Evolutionary conservation across 2,888 invertebrate genomes (phyloP).

Genomic region (Pycnomerus fuliginosus): DNA sequence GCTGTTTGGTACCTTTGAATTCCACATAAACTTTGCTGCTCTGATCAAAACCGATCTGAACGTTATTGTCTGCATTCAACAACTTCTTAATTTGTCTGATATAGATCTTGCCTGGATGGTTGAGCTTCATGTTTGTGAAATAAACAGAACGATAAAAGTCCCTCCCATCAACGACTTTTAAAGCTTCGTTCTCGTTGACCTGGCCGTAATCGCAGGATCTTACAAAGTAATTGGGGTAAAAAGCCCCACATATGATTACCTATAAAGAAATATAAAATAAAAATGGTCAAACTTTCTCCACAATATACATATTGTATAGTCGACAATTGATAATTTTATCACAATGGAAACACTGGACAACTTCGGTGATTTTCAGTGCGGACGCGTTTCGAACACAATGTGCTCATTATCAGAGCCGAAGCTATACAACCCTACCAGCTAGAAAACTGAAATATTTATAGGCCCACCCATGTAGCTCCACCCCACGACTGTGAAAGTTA

Average conservation of each 20-base stretch:
- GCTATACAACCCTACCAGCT: too few species aligned
- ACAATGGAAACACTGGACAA: too few species aligned
- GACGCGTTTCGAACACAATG: too few species aligned
- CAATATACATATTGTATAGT: too few species aligned
- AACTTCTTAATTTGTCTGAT: conserved; percentile 62
- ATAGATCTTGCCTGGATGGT: conserved; percentile 72
- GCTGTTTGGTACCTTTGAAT: conserved; percentile 56
- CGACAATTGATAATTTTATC: too few species aligned
- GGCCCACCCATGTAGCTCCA: too few species aligned
- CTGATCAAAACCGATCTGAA: conserved; percentile 55
- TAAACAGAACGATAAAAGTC: conserved; percentile 78
- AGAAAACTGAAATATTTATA: too few species aligned
- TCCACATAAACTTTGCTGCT: conserved; percentile 68
- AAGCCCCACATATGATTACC: conserved; percentile 82
- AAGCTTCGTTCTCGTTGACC: conserved; percentile 65
- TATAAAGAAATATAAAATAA: too few species aligned
- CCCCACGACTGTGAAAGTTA: too few species aligned
- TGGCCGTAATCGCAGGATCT: conserved; percentile 57
- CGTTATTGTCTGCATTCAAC: conserved; percentile 53
- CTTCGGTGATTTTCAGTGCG: too few species aligned
- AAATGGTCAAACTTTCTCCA: too few species aligned
- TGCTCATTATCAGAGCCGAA: too few species aligned
- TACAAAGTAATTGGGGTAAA: conserved; percentile 90
- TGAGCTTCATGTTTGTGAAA: conserved; percentile 60
- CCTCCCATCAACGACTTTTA: conserved; percentile 66